These are phyloP conservation scores for Hymenochirus boettgeri DNA, from an alignment of 2,113 vertebrate species.

Conservation along the genomic window DNA sequence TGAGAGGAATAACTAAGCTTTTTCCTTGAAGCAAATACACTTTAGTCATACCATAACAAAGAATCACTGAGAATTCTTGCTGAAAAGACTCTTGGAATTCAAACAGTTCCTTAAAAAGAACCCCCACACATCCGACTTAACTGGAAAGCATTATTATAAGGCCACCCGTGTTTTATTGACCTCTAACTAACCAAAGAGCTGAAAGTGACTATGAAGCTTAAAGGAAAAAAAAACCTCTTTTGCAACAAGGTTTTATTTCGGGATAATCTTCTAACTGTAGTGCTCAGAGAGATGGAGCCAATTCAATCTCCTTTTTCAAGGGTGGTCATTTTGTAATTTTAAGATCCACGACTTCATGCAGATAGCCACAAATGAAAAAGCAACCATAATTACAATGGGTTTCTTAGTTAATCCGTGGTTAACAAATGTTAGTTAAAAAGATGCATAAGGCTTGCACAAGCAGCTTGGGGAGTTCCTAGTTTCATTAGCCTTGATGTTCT, in stretches of 20 bases:
- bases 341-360: conserved; percentile 63
- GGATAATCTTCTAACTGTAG: conserved; percentile 57
- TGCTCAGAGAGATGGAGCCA: conserved; percentile 59
- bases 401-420: conserved; percentile 60
- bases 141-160: conserved; percentile 50
- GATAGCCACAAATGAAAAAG: conserved; percentile 66
- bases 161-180: conserved; percentile 68
- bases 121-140: conserved; percentile 44
- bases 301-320: conserved; percentile 53
- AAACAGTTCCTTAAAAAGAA: conserved; percentile 45
- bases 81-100: conserved; percentile 36
- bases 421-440: conserved; percentile 65
- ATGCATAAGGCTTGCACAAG: conserved; percentile 55
- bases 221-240: conserved; percentile 52
- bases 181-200: conserved; percentile 53
- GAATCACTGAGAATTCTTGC: conserved; percentile 22
- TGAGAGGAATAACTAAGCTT: conserved; percentile 25
- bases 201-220: conserved; percentile 56
- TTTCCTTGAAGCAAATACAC: conserved; percentile 32
- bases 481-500: conserved; percentile 43
- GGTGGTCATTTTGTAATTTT: conserved; percentile 72
- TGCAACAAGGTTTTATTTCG: conserved; percentile 53
- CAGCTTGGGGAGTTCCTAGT: conserved; percentile 46
- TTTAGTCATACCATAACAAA: conserved; percentile 37
- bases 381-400: conserved; percentile 64